phyloP scores from a whole-genome alignment of 2,113 vertebrate genomes.

The Psephotus haematonotus region DNA sequence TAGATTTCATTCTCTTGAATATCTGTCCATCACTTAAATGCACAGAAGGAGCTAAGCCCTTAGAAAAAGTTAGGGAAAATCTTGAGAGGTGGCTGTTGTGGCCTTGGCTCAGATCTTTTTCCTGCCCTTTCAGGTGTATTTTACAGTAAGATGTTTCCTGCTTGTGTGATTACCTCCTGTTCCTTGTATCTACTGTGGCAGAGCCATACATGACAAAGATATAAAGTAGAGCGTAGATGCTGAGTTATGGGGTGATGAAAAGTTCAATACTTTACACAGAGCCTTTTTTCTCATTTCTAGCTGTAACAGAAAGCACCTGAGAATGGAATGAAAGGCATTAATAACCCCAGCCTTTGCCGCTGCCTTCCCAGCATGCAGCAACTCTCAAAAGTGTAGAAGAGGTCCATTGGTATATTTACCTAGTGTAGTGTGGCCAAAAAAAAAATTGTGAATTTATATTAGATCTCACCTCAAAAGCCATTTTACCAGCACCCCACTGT shows the following conservation, averaged over 20 bases:
- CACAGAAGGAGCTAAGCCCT: background rate
- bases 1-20: background rate
- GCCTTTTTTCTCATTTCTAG: background rate
- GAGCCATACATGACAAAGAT: background rate
- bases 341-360: conserved; percentile 17
- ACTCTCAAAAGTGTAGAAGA: background rate
- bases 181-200: background rate
- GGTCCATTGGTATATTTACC: background rate
- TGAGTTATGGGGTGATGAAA: background rate
- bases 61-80: background rate
- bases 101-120: background rate
- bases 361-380: conserved; percentile 32
- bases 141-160: background rate
- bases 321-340: conserved; percentile 29
- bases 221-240: background rate
- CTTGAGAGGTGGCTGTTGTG: background rate
- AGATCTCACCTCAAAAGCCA: background rate
- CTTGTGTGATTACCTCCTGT: background rate
- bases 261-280: background rate
- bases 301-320: conserved; percentile 61
- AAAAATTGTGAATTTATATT: background rate
- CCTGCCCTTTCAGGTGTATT: background rate
- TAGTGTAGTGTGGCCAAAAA: background rate
- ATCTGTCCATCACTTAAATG: background rate
- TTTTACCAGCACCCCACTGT: background rate